Conservation (phyloP, 92 coral and sea anemone genomes). For the Metridium senile region DNA sequence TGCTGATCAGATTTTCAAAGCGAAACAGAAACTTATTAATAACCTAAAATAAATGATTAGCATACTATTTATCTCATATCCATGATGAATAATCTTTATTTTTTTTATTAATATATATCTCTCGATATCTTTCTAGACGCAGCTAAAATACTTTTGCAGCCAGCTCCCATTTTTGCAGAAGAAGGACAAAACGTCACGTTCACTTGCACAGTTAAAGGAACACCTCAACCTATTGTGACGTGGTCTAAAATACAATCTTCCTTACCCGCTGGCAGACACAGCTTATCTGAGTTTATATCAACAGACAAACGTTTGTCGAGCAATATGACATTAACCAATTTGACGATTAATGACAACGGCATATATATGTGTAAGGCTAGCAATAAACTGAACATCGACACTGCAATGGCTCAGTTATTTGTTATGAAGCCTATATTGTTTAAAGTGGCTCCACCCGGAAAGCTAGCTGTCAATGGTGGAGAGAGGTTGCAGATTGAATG, state of each 20-base stretch:
- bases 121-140: neutral
- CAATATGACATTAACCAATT: constrained; percentile 4
- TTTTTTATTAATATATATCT: neutral
- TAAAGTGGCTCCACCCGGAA: constrained; percentile 8
- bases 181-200: constrained; percentile 17
- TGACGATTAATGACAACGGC: constrained; percentile 5
- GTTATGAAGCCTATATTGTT: constrained; percentile 5
- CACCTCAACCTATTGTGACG: constrained; percentile 25
- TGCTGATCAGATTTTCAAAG: too few relatives aligned
- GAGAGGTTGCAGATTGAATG: constrained; percentile 6
- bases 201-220: constrained; percentile 22
- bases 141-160: neutral
- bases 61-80: neutral
- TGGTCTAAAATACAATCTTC: constrained; percentile 28
- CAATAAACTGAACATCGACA: neutral
- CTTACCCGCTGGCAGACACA: constrained; percentile 7
- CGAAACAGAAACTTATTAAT: too few relatives aligned
- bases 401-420: neutral
- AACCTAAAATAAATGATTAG: too few relatives aligned
- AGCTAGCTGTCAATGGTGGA: neutral
- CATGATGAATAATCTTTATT: neutral
- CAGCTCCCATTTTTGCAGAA: constrained; percentile 2
- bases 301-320: neutral
- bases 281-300: neutral
- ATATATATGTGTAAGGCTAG: constrained; percentile 18